Percentiles rank a stretch among this genome's conserved stretches.
phyloP scores from a whole-genome alignment of 2,797 vertebrate species.

The Crax fasciolata region DNA sequence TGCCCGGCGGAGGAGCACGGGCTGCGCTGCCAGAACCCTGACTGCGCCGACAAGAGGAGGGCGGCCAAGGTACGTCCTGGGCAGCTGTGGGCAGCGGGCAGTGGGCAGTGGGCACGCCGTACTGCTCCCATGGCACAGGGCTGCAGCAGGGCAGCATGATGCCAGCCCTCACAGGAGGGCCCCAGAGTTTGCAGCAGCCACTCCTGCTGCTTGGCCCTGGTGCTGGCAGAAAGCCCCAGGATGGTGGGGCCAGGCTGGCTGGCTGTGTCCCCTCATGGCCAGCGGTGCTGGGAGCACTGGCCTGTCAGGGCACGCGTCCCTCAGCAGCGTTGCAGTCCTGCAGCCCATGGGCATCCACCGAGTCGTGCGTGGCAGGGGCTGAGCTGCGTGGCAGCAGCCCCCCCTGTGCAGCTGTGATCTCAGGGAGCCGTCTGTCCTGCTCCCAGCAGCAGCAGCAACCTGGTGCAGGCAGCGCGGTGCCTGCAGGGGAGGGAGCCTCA shows the following conservation, averaged over 20 bases:
- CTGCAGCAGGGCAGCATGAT: no score
- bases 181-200: no score
- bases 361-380: background rate
- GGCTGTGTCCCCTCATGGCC: background rate
- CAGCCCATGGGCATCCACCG: background rate
- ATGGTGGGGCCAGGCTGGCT: background rate
- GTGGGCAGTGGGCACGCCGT: background rate
- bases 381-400: rapidly evolving
- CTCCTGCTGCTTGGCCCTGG: no score
- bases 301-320: rapidly evolving
- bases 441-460: background rate
- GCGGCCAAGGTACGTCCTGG: conserved; percentile 88
- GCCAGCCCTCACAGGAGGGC: no score
- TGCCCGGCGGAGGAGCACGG: conserved; percentile 86
- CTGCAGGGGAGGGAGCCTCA: background rate
- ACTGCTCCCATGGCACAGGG: no score
- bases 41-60: conserved; percentile 87
- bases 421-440: background rate
- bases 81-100: no score
- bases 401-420: background rate
- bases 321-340: rapidly evolving
- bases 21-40: conserved; percentile 89
- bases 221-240: no score
- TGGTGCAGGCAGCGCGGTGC: background rate
- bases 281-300: background rate